A percentile compares a stretch with the other conserved stretches of the same genome.
Conservation (phyloP, 2,888 invertebrate genomes). For the Apodemia hepburni region DNA sequence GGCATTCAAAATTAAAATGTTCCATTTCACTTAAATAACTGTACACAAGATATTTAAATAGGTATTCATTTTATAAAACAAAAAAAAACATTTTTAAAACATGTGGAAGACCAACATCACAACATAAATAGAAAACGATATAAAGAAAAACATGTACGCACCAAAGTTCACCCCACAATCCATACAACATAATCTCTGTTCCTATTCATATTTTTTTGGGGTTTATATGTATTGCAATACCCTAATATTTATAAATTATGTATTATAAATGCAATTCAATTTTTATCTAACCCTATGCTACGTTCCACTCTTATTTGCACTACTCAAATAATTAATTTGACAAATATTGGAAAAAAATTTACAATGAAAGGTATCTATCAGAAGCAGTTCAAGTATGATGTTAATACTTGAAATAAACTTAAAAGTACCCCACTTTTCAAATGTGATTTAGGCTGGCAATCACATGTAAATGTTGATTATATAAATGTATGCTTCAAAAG, state of each 20-base stretch:
- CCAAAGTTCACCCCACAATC: conserved; percentile 39
- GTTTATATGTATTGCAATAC: conserved; percentile 14
- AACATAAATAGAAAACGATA: conserved; percentile 73
- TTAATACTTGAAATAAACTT: too few relatives aligned
- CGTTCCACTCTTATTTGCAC: conserved; percentile 10
- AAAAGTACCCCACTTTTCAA: too few relatives aligned
- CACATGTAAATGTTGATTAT: too few relatives aligned
- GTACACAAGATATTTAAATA: conserved; percentile 65
- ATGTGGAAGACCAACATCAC: conserved; percentile 78
- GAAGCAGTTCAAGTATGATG: too few relatives aligned
- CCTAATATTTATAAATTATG: conserved; percentile 10
- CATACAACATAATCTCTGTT: conserved; percentile 18
- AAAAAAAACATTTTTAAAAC: conserved; percentile 50
- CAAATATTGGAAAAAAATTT: not conserved
- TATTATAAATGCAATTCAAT: conserved; percentile 12
- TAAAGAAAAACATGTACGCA: conserved; percentile 57
- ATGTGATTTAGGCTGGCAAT: too few relatives aligned
- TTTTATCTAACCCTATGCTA: conserved; percentile 8
- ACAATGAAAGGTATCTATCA: too few relatives aligned
- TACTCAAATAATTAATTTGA: conserved; percentile 1
- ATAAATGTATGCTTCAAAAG: too few relatives aligned
- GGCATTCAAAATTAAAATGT: conserved; percentile 45
- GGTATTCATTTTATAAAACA: conserved; percentile 52
- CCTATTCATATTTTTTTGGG: conserved; percentile 14
- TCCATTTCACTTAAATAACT: conserved; percentile 48